Percentiles rank a stretch among this genome's conserved stretches.
Evolutionary conservation across 2,888 invertebrate genomes (phyloP).

Genomic region (Papilio protenor): DNA sequence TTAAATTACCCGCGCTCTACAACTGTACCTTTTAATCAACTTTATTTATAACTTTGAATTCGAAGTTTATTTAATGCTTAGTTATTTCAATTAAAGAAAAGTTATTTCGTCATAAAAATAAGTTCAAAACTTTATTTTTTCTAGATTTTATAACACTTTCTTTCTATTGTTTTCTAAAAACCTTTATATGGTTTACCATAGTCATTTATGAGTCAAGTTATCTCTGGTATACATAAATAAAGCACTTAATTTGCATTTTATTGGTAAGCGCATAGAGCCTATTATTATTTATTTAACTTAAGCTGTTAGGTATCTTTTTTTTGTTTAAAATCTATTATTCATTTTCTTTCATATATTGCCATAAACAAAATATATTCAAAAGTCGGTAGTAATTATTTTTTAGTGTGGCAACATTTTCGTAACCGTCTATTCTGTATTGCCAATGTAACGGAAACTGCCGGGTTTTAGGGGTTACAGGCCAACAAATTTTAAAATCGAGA

Average conservation of each 20-base stretch:
- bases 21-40: neutral
- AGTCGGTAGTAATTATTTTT: conserved; percentile 49
- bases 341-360: neutral
- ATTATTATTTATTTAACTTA: too few species aligned
- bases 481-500: too few species aligned
- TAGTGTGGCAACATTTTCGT: conserved; percentile 58
- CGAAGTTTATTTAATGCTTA: neutral
- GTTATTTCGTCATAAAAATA: neutral
- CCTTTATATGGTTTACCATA: neutral
- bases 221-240: neutral
- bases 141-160: neutral
- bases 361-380: neutral
- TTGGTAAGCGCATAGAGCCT: neutral
- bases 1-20: conserved; percentile 73
- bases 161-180: neutral
- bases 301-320: too few species aligned
- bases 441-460: too few species aligned
- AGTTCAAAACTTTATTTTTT: neutral
- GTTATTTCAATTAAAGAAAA: neutral
- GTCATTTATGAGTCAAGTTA: neutral
- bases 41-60: neutral
- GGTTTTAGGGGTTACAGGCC: too few species aligned
- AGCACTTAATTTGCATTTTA: neutral
- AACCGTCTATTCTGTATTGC: too few species aligned
- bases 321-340: neutral